Percentiles rank a stretch among this genome's conserved stretches.
These are phyloP conservation scores for Xylota sylvarum DNA, from an alignment of 2,888 invertebrate species.

Conservation along the genomic window DNA sequence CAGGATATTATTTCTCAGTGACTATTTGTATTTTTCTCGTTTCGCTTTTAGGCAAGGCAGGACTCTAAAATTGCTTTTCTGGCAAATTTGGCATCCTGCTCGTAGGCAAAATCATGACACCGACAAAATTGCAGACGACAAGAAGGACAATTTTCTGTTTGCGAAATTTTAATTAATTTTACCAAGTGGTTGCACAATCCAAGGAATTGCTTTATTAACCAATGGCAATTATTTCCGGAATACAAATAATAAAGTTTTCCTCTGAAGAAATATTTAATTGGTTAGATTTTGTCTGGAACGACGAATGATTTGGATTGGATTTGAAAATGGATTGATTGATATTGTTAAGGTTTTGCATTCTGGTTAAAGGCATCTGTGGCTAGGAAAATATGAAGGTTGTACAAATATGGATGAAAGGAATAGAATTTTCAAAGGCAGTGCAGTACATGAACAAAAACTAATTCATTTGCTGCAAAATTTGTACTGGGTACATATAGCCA, in stretches of 20 bases:
- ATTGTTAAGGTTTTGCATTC: too few species aligned
- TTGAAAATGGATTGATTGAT: too few species aligned
- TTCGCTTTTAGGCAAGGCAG: slow-evolving; percentile 43
- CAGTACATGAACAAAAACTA: too few species aligned
- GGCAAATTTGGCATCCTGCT: slow-evolving; percentile 22
- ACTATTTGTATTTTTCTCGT: slow-evolving; percentile 53
- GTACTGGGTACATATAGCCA: too few species aligned
- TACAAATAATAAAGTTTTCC: slow-evolving; percentile 18
- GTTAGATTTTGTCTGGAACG: neutral
- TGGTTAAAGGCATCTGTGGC: too few species aligned
- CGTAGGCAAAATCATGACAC: neutral
- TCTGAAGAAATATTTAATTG: slow-evolving; percentile 2
- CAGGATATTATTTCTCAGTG: slow-evolving; percentile 71
- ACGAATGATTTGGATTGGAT: too few species aligned
- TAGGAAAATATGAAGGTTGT: too few species aligned
- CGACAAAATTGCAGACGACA: slow-evolving; percentile 12
- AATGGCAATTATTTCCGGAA: slow-evolving; percentile 23
- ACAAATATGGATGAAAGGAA: too few species aligned
- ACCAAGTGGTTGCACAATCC: neutral
- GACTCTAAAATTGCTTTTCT: slow-evolving; percentile 46
- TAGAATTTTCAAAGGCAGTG: too few species aligned
- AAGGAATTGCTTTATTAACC: slow-evolving; percentile 39
- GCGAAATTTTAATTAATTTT: slow-evolving; percentile 48
- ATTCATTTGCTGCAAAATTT: too few species aligned
- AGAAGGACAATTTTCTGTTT: slow-evolving; percentile 23